Base-by-base conservation (phyloP, 2,888 invertebrate species). In the Monoplex corrugatus region DNA sequence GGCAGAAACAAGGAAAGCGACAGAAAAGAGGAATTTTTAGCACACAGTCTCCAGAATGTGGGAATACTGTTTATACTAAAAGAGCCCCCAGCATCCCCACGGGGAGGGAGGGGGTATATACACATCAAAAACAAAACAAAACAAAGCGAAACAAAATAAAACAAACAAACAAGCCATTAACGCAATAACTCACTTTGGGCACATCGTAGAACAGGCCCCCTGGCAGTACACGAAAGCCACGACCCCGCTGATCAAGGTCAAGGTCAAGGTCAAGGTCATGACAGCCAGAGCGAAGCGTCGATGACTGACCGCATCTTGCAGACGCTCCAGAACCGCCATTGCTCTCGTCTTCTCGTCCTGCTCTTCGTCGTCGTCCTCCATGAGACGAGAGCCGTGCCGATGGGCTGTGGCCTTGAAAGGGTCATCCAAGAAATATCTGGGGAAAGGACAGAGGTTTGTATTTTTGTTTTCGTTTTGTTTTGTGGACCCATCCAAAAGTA, bases 381-480 rank as follows among this genome's bases (percentile, higher is more conserved):
- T 63, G 0, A 86, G 86, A n/a, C 86, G 86, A 32, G 86, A 86
- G 28, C 86, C 86, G 10, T 38, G 68, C 5, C 16, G 68, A 3
- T 68, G 89, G 6, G 87, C 82, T 82, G 84, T 87, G 0, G 87
- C 80, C 44, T 90, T 82, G 63, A 89, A 90, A 0, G 90, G 90
- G 83, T 90, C 78, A 45, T 90, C 90, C 38, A 90, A 89, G 78
- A 90, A 90, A 63, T 43, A 75, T n/a, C 75, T 40, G 50, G 1
- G 32, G 3, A 2, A 38, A 10, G 13, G 75, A 3, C 0, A n/a
- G n/a, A n/a, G n/a, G n/a, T n/a, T n/a, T n/a, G n/a, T 57, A 23
- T 57, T 16, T 57, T 57, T 10, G n/a, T n/a, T n/a, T n/a, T n/a
- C n/a, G n/a, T n/a, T n/a, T n/a, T n/a, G n/a, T n/a, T n/a, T n/a